Percentiles rank a stretch among this genome's conserved stretches.
Evolutionary conservation across 2,113 vertebrate genomes (phyloP).

Genomic region (Pholis gunnellus): DNA sequence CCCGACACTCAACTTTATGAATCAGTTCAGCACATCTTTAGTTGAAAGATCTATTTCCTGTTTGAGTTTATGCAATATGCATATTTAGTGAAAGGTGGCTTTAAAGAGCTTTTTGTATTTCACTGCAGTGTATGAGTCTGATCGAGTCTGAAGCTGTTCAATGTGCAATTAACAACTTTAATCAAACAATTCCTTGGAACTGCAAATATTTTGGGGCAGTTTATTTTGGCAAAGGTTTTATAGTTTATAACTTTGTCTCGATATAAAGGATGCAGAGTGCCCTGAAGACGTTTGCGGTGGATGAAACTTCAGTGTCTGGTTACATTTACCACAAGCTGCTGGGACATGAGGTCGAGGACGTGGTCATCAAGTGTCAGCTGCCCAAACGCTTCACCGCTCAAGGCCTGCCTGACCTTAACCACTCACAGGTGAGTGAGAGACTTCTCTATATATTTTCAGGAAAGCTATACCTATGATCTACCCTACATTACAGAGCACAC

Average conservation of each 20-base stretch:
- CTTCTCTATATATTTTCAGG: not conserved
- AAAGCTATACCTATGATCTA: no score
- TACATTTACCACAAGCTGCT: slow-evolving; percentile 97
- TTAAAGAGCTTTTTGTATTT: not conserved
- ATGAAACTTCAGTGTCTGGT: slow-evolving; percentile 95
- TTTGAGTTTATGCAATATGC: not conserved
- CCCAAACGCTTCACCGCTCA: slow-evolving; percentile 96
- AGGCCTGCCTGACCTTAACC: slow-evolving; percentile 95
- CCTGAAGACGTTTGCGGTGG: slow-evolving; percentile 94
- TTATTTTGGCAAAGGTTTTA: not conserved
- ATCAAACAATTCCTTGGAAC: not conserved
- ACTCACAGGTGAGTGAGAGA: slow-evolving; percentile 89
- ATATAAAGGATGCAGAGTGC: slow-evolving; percentile 98
- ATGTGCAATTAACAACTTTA: not conserved
- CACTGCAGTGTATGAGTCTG: not conserved
- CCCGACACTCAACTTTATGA: not conserved
- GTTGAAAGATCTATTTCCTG: not conserved
- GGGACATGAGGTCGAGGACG: slow-evolving; percentile 95
- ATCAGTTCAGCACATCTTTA: not conserved
- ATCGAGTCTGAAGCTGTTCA: not conserved
- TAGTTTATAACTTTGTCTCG: not conserved
- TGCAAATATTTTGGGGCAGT: not conserved
- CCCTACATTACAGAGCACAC: not conserved
- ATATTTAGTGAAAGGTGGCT: not conserved
- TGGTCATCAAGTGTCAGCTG: slow-evolving; percentile 96